Evolutionary conservation across 2,888 invertebrate species (phyloP), one percentile per base, ranked within the genome.

Genomic region (Mesochorus sp.): DNA sequence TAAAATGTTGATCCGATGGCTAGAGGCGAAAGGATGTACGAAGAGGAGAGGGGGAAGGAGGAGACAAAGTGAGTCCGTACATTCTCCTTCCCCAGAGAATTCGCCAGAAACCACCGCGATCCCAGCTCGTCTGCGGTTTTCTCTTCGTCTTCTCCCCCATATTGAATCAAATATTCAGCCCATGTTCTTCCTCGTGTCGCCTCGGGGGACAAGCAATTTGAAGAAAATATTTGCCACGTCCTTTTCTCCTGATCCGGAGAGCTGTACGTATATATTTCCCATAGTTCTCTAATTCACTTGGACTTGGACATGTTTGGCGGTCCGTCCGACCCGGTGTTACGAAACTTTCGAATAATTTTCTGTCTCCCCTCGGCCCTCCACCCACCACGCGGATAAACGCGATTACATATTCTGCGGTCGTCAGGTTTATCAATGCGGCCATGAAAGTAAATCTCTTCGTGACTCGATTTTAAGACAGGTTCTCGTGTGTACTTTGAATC

Each of bases 131-230:
- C 34, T 28, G 39, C 55, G 68, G 47, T 49, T 47, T 68, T 59
- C 44, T 75, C 49, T 55, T 37, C 42, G 42, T 28, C 14, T 31
- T 24, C 39, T 55, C 51, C 42, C 57, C 31, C 31, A 53, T 66
- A 57, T 71, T 66, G 59, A 76, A 76, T 76, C 76, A 76, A 76
- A 71, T 76, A 76, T 76, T 71, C 76, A 53, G 64, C 76, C 71
- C 47, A 51, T 66, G 71, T 59, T 59, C 24, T 44, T 59, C 49
- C 47, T 44, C 31, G 47, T 49, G 70, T 55, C 70, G 66, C 76
- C 76, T 39, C 71, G 19, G 57, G 76, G 66, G 71, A 76, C 76
- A 76, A 66, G 76, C 64, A 76, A 76, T 76, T 76, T 76, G 59
- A 71, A 66, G 76, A 76, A 66, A 76, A 76, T 71, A 71, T 76